phyloP scores from a whole-genome alignment of 2,888 invertebrate species.

The Tipula helvola region DNA sequence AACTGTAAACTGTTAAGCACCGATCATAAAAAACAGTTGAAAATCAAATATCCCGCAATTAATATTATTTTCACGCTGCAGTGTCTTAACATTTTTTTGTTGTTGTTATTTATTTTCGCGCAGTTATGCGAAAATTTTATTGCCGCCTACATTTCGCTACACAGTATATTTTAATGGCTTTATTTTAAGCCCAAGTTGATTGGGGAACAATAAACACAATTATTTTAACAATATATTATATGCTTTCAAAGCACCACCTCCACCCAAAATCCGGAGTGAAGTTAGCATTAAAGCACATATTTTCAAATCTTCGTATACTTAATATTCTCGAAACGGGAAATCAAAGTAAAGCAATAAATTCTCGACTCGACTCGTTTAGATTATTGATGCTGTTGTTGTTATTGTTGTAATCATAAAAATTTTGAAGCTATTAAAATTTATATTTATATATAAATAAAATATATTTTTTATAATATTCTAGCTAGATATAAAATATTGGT shows the following conservation, averaged over 20 bases:
- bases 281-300: neutral
- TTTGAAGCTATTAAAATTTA: neutral
- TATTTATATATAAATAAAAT: neutral
- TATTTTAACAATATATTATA: neutral
- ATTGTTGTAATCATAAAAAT: neutral
- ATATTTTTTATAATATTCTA: neutral
- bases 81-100: neutral
- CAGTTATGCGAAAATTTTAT: neutral
- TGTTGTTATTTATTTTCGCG: neutral
- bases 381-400: neutral
- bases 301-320: neutral
- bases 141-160: neutral
- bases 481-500: neutral
- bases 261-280: neutral
- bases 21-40: too few relatives aligned
- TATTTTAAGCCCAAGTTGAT: neutral
- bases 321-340: neutral
- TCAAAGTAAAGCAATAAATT: neutral
- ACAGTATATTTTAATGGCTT: neutral
- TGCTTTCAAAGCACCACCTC: neutral
- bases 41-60: neutral
- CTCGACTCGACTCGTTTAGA: neutral
- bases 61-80: neutral
- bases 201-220: neutral
- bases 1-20: too few relatives aligned